Evolutionary conservation across 2,113 vertebrate genomes (phyloP).

Genomic region (Aegotheles bennettii): DNA sequence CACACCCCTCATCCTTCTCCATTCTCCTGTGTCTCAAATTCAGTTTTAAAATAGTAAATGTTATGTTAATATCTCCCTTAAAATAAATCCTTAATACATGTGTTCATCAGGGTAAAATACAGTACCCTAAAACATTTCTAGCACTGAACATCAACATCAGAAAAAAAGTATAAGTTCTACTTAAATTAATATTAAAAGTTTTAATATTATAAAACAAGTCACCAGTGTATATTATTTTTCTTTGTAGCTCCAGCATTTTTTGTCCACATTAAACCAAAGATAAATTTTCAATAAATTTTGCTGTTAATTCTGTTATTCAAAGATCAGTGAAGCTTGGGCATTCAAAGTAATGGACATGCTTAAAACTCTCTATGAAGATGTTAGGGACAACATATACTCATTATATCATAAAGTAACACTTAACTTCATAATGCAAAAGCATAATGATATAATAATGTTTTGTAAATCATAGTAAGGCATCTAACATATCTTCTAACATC

Average conservation of each 20-base stretch:
- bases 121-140: not conserved
- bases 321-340: not conserved
- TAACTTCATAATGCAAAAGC: not conserved
- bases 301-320: not conserved
- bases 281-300: not conserved
- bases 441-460: not conserved
- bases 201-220: not conserved
- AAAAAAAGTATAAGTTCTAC: not conserved
- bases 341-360: not conserved
- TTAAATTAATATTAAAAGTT: not conserved
- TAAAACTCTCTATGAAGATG: not conserved
- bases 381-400: not conserved
- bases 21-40: not conserved
- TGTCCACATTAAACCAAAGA: not conserved
- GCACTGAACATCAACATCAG: not conserved
- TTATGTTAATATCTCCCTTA: not conserved
- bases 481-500: not conserved
- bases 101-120: not conserved
- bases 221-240: not conserved
- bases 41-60: slow-evolving; percentile 14
- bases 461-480: not conserved
- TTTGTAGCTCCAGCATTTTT: not conserved
- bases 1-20: not conserved
- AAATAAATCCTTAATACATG: not conserved
- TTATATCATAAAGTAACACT: not conserved